A percentile compares a stretch with the other conserved stretches of the same genome.
These are phyloP conservation scores for Prionailurus viverrinus DNA, from an alignment of 2,113 vertebrate genomes.

Conservation along the genomic window DNA sequence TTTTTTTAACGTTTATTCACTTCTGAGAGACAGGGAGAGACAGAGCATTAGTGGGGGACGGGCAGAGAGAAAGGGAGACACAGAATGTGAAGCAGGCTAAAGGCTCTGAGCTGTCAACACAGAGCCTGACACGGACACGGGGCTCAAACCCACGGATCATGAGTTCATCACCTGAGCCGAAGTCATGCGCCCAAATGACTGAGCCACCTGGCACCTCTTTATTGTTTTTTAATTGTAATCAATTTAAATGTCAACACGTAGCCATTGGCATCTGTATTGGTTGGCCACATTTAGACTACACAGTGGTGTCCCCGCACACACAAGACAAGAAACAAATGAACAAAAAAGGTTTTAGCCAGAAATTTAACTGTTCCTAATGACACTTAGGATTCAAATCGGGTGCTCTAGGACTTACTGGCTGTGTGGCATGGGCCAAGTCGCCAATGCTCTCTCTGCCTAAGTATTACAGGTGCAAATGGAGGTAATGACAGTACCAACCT, in stretches of 20 bases:
- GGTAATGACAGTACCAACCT: neutral
- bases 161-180: neutral
- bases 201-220: neutral
- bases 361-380: neutral
- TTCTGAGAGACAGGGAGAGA: neutral
- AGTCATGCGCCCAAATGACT: neutral
- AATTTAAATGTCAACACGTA: neutral
- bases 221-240: neutral
- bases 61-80: neutral
- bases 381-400: neutral
- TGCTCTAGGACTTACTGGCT: neutral
- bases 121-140: rapidly evolving
- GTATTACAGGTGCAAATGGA: neutral
- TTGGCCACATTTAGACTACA: neutral
- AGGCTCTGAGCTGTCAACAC: neutral
- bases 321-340: neutral
- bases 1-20: neutral
- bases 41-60: neutral
- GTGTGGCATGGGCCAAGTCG: neutral
- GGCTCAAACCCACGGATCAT: neutral
- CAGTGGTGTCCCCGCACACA: neutral
- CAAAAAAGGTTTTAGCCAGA: neutral
- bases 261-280: neutral
- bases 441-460: neutral
- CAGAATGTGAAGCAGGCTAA: neutral